Evolutionary conservation across 2,113 vertebrate species (phyloP), one percentile per base, ranked within the genome.

Genomic region (Cryptoleucopteryx plumbea): DNA sequence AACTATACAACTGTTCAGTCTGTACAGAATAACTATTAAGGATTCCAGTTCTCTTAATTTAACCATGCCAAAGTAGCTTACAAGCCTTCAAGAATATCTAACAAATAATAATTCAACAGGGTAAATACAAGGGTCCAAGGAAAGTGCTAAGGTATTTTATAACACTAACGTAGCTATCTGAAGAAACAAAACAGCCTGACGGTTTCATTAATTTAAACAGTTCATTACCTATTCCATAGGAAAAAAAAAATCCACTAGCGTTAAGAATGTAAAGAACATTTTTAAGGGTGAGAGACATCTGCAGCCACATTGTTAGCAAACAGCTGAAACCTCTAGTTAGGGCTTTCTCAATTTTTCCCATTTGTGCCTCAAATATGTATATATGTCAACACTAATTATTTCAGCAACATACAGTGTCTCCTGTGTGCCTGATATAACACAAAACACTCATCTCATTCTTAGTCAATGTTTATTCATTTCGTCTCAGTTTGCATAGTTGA

Each of bases 381-480:
- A 82, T 50, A 77, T n/a, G 66, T 72, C 72, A 83, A 63, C 45
- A 82, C 45, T 52, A 79, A 94, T 94, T 95, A 93, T 75, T 92
- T 68, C 45, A 90, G 67, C 47, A 85, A 79, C 32, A 59, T 18
- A 40, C 38, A 72, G 43, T 10, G 61, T 42, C 82, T 92, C 81
- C 58, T 73, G 40, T 26, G 72, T 58, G 68, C 61, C 89, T 82
- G 65, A 38, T 59, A 82, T 2, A 91, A 92, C 78, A 80, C 45
- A 84, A 86, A 95, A 86, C 11, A 91, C 36, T 53, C 88, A 81
- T 75, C 90, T 79, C 59, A 23, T 89, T 77, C 62, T 75, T 23
- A 86, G 87, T 43, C 94, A 82, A 47, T 90, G 61, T 90, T 96
- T 90, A 92, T 92, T 92, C 84, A 70, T 96, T 91, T 85, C 72